Evolutionary conservation across 2,888 invertebrate genomes (phyloP), one percentile per base, ranked within the genome.

Genomic region (Terebella lapidaria): DNA sequence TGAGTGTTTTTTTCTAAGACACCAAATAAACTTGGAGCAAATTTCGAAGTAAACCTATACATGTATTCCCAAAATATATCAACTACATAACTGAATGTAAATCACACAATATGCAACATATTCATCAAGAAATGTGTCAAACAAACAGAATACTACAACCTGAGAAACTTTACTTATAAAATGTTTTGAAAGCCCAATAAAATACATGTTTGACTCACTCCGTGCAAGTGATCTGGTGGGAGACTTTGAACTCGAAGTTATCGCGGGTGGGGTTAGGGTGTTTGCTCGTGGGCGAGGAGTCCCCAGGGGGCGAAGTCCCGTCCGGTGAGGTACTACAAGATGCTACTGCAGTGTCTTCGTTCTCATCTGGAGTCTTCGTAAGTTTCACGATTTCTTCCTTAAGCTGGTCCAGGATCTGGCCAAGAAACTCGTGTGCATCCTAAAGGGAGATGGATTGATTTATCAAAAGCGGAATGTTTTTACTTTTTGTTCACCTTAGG

Each of bases 401-500:
- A 29, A 78, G 60, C 63, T 77, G 76, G 60, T 77, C 78, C 35
- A 79, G 51, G 29, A 79, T 69, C 61, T 78, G 76, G 27, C 71
- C 66, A 47, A 79, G 67, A 60, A 79, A 77, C 65, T 79, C 79
- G 66, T 79, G 79, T 26, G 79, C 79, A 71, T 79, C 79, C 79
- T 79, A 54, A 52, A 54, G 22, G 47, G 42, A n/a, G n/a, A 22
- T 15, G 2, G 15, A 26, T 53, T 28, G 10, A 18, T 28, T 49
- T n/a, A n/a, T n/a, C n/a, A n/a, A n/a, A n/a, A n/a, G n/a, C n/a
- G n/a, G n/a, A n/a, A n/a, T n/a, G n/a, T n/a, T n/a, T n/a, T n/a
- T n/a, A n/a, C n/a, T n/a, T n/a, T n/a, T n/a, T n/a, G n/a, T n/a
- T n/a, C n/a, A n/a, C n/a, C n/a, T n/a, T n/a, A n/a, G n/a, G n/a